phyloP scores from a whole-genome alignment of 2,113 vertebrate genomes.

The Callopanchax toddi region DNA sequence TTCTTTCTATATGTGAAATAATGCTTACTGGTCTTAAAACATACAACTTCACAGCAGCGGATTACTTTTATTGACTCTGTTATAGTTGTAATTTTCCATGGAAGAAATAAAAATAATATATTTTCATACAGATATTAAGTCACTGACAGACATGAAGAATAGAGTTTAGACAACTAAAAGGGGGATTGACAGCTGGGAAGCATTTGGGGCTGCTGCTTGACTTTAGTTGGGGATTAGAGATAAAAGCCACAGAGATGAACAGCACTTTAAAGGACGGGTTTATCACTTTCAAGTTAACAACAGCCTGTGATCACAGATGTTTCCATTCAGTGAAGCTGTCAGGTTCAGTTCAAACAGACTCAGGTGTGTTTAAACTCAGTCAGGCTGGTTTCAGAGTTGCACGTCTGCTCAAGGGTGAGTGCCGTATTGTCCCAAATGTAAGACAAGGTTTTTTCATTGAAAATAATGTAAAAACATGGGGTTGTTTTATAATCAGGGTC shows the following conservation, averaged over 20 bases:
- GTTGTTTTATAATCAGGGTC: too few relatives aligned
- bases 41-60: neutral
- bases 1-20: neutral
- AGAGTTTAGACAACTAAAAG: conserved; percentile 11
- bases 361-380: conserved; percentile 1
- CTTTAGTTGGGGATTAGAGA: conserved; percentile 33
- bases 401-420: neutral
- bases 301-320: conserved; percentile 57
- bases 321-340: conserved; percentile 31
- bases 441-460: too few relatives aligned
- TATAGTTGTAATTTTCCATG: neutral
- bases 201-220: conserved; percentile 32
- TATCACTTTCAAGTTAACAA: conserved; percentile 44
- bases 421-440: too few relatives aligned
- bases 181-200: conserved; percentile 32
- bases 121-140: neutral
- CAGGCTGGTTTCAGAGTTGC: neutral
- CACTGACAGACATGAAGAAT: neutral
- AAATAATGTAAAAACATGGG: too few relatives aligned
- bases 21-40: neutral
- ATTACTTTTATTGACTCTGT: neutral
- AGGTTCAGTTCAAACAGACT: conserved; percentile 3
- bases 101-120: neutral
- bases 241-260: conserved; percentile 40
- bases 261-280: conserved; percentile 24